phyloP scores from a whole-genome alignment of 2,113 vertebrate genomes.

The Neogobius melanostomus region DNA sequence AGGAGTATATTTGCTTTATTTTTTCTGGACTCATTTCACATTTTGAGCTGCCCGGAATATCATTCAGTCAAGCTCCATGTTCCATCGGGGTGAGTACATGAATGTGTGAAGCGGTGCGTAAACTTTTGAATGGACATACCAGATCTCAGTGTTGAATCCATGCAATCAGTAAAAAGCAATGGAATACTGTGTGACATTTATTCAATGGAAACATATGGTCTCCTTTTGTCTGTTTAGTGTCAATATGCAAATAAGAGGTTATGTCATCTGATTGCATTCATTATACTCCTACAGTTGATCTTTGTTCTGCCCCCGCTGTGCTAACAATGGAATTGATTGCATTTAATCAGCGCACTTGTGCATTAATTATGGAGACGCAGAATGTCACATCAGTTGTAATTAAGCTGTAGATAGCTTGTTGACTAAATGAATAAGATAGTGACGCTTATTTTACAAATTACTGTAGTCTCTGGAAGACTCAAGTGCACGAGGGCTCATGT shows the following conservation, averaged over 20 bases:
- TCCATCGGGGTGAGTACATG: constrained; percentile 55
- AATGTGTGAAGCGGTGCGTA: constrained; percentile 13
- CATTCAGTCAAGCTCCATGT: constrained; percentile 24
- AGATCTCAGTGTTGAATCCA: background rate
- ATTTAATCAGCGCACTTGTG: constrained; percentile 72
- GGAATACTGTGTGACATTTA: background rate
- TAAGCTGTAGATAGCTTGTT: constrained; percentile 60
- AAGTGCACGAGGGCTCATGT: constrained; percentile 10
- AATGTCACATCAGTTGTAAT: constrained; percentile 68
- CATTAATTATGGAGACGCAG: constrained; percentile 66
- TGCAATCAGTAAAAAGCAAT: background rate
- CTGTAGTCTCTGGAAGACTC: constrained; percentile 19
- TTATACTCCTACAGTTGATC: constrained; percentile 63
- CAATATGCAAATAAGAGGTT: constrained; percentile 54
- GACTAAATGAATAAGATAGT: constrained; percentile 49
- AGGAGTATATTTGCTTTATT: constrained; percentile 43
- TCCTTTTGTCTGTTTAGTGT: constrained; percentile 29
- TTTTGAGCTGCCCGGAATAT: constrained; percentile 32
- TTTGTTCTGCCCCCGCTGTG: constrained; percentile 60
- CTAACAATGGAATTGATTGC: constrained; percentile 71
- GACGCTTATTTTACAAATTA: constrained; percentile 39
- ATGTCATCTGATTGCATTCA: constrained; percentile 66
- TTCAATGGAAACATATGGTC: constrained; percentile 21
- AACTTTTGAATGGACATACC: constrained; percentile 13
- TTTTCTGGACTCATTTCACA: constrained; percentile 38